Conservation (phyloP, 2,113 vertebrate species). For the Nannobrachium achirus region DNA sequence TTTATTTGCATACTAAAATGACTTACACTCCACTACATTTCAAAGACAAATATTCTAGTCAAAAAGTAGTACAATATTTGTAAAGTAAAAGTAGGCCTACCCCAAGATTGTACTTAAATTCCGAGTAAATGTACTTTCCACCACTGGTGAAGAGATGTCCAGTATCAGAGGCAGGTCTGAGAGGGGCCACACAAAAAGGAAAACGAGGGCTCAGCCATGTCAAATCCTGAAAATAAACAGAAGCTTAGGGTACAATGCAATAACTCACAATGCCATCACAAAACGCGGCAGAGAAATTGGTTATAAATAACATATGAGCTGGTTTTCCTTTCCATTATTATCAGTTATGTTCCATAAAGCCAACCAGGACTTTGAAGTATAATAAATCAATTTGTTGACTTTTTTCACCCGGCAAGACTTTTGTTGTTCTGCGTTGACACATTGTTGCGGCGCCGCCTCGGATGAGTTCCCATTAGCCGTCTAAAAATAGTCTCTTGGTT, state of each 20-base stretch:
- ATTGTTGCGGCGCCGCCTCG: slow-evolving; percentile 62
- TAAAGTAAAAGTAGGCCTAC: no score
- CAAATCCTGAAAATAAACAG: slow-evolving; percentile 66
- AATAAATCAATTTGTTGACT: slow-evolving; percentile 56
- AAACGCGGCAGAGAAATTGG: slow-evolving; percentile 44
- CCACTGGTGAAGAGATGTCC: no score
- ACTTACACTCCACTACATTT: no score
- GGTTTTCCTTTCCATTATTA: neutral
- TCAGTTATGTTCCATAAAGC: slow-evolving; percentile 39
- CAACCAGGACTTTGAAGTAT: slow-evolving; percentile 31
- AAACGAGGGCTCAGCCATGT: slow-evolving; percentile 59
- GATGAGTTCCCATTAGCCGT: slow-evolving; percentile 73
- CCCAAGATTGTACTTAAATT: no score
- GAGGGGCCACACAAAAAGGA: slow-evolving; percentile 42
- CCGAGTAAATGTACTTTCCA: no score
- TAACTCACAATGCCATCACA: slow-evolving; percentile 54
- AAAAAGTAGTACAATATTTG: no score
- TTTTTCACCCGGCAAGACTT: slow-evolving; percentile 35
- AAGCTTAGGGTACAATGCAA: slow-evolving; percentile 42
- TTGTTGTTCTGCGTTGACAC: slow-evolving; percentile 48
- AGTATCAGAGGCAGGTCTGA: slow-evolving; percentile 50
- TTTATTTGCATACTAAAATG: no score
- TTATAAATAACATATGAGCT: slow-evolving; percentile 42
- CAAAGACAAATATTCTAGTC: no score
- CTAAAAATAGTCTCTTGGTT: slow-evolving; percentile 72